Percentiles rank a stretch among this genome's conserved stretches.
Evolutionary conservation across 53 echinoderm and acorn worm species (phyloP).

Genomic region (Paelopatides confundens): DNA sequence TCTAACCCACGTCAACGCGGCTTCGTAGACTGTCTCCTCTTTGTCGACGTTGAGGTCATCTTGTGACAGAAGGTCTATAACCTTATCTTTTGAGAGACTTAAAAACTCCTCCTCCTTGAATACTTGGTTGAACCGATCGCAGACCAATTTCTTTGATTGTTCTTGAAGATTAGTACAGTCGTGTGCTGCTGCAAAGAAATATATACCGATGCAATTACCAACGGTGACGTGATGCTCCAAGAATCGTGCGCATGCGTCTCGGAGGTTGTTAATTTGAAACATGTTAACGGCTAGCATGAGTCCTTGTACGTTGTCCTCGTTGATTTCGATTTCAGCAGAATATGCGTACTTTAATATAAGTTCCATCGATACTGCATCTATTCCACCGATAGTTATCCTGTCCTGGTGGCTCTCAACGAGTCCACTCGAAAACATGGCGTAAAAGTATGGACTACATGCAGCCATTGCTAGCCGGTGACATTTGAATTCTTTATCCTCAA

Average conservation of each 20-base stretch:
- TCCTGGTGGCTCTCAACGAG: conserved; percentile 78
- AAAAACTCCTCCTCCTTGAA: conserved; percentile 95
- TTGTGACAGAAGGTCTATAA: conserved; percentile 85
- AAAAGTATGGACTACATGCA: conserved; percentile 84
- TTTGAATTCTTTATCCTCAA: conserved; percentile 88
- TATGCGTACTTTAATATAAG: conserved; percentile 85
- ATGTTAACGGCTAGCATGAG: conserved; percentile 95
- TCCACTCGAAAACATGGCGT: conserved; percentile 84
- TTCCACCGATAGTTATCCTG: conserved; percentile 83
- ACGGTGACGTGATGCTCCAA: conserved; percentile 87
- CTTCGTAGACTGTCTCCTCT: conserved; percentile 95
- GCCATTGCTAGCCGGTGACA: conserved; percentile 84
- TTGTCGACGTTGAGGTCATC: conserved; percentile 94
- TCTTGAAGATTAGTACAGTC: conserved; percentile 84
- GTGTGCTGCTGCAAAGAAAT: conserved; percentile 91
- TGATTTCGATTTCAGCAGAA: conserved; percentile 88
- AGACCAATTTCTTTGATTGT: conserved; percentile 84
- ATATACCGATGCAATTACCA: conserved; percentile 90
- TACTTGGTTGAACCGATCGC: conserved; percentile 89
- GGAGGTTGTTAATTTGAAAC: conserved; percentile 91
- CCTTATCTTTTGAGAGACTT: conserved; percentile 79
- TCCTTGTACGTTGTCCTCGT: conserved; percentile 91
- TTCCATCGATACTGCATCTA: conserved; percentile 87
- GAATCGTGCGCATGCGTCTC: conserved; percentile 95
- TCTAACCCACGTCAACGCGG: conserved; percentile 90